phyloP scores from a whole-genome alignment of 2,113 vertebrate genomes.

The Zosterops hypoxanthus region DNA sequence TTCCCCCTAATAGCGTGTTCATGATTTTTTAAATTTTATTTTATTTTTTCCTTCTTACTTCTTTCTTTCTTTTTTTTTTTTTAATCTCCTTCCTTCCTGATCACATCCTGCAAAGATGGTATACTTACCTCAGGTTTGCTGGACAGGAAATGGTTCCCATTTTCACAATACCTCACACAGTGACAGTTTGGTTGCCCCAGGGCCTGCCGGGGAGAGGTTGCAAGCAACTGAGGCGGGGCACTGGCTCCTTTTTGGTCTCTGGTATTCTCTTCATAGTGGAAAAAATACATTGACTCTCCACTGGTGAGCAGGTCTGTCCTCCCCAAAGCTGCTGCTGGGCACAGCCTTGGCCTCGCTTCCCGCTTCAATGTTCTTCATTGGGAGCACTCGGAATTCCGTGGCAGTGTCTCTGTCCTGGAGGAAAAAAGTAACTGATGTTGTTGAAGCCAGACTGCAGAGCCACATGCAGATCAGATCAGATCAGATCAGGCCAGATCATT shows the following conservation, averaged over 20 bases:
- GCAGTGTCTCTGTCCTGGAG: neutral
- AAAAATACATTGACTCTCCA: slow-evolving; percentile 56
- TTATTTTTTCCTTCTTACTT: slow-evolving; percentile 54
- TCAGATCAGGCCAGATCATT: neutral
- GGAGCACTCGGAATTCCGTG: neutral
- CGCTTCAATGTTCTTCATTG: accelerated
- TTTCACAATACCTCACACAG: slow-evolving; percentile 87
- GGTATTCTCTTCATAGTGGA: slow-evolving; percentile 73
- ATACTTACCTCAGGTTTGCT: slow-evolving; percentile 98
- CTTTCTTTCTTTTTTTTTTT: slow-evolving; percentile 36
- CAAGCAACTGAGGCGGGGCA: slow-evolving; percentile 54
- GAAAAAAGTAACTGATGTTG: neutral
- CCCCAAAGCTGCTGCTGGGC: neutral
- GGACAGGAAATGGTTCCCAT: slow-evolving; percentile 83
- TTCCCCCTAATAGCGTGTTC: slow-evolving; percentile 81
- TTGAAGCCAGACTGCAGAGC: neutral
- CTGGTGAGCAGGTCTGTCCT: neutral
- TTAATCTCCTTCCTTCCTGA: slow-evolving; percentile 62
- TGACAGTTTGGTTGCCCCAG: slow-evolving; percentile 74
- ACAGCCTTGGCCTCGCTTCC: neutral
- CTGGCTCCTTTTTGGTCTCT: slow-evolving; percentile 78
- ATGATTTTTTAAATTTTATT: slow-evolving; percentile 57
- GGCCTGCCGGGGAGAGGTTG: neutral
- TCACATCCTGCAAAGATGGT: slow-evolving; percentile 88
- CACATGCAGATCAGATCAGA: neutral